These are phyloP conservation scores for Archaeoteleia sp. DNA, from an alignment of 2,888 invertebrate species.

Conservation along the genomic window DNA sequence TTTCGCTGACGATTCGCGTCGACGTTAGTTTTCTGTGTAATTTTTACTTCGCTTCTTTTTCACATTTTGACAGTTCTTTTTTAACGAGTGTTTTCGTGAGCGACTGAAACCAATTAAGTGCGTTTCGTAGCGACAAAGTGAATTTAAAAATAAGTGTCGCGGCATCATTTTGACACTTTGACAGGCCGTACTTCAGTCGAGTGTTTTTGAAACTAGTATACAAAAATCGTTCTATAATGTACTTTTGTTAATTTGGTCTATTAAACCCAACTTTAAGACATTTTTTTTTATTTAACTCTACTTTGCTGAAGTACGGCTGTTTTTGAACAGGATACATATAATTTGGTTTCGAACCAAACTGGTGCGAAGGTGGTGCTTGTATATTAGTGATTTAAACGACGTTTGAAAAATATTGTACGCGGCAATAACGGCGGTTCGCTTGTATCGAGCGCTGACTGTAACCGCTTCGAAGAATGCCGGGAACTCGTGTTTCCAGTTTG, in stretches of 20 bases:
- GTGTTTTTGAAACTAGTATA: constrained; percentile 12
- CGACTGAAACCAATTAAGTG: too few species aligned
- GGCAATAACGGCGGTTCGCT: too few species aligned
- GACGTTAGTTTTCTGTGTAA: constrained; percentile 8
- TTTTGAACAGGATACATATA: constrained; percentile 64
- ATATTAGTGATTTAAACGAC: not conserved
- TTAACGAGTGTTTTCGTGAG: not conserved
- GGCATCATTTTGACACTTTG: constrained; percentile 12
- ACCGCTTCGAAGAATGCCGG: constrained; percentile 4
- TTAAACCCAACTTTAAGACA: too few species aligned
- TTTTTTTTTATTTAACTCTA: not conserved
- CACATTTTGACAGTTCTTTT: constrained; percentile 1
- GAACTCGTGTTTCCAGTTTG: constrained; percentile 8
- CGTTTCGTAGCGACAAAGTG: not conserved
- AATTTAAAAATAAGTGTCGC: not conserved
- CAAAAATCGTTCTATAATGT: not conserved
- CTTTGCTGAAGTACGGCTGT: constrained; percentile 64
- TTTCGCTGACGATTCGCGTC: constrained; percentile 3
- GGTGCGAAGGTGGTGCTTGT: constrained; percentile 64
- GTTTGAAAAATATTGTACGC: too few species aligned
- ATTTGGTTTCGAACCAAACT: constrained; percentile 24
- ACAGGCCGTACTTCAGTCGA: constrained; percentile 57
- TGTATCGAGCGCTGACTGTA: not conserved
- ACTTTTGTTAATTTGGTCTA: too few species aligned
- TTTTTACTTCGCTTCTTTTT: not conserved